Base-by-base conservation (phyloP, 1,140 invertebrate species). In the Babylonia areolata region DNA sequence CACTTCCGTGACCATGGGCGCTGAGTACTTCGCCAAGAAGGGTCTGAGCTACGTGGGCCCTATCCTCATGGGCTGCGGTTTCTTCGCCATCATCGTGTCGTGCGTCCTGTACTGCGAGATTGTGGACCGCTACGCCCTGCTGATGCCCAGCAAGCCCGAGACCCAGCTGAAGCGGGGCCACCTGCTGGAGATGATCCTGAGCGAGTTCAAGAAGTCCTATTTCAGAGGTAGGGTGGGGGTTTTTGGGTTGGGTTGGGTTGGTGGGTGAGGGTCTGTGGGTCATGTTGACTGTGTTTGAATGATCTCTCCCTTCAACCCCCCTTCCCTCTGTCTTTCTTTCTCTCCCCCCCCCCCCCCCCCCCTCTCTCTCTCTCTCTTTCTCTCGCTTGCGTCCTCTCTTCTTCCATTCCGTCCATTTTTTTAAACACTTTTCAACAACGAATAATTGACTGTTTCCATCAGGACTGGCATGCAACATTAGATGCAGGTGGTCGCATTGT, bases 41-140 rank as follows among this genome's bases (percentile, higher is more conserved):
- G 79, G 88, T 3, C 85, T 92, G 28, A 87, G 91, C 17, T 93
- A 92, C 85, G 84, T 90, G 0, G 92, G 92, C 1, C 92, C 92
- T 1, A 83, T 91, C 35, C 79, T 93, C 5, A 93, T 93, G 92
- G 92, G 90, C 17, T 86, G 91, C 69, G 92, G 92, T 6, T 89
- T 92, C 31, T 93, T 93, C 85, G 87, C 88, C 17, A 89, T 93
- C 83, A 93, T 93, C 64, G 87, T 93, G 31, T 88, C 91, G 1
- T 89, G 90, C 77, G 91, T 93, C 12, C 87, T 93, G 39, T 93
- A 92, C 86, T 93, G 92, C 87, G 92, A 93, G 89, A 92, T 93
- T 37, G 90, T 91, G 84, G 92, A 93, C 78, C 90, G 91, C 64
- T 93, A 92, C 84, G 87, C 91, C 20, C 89, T 88, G 64, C 86